Conservation (phyloP, 2,113 vertebrate species). For the Potamarius usumacintae region DNA sequence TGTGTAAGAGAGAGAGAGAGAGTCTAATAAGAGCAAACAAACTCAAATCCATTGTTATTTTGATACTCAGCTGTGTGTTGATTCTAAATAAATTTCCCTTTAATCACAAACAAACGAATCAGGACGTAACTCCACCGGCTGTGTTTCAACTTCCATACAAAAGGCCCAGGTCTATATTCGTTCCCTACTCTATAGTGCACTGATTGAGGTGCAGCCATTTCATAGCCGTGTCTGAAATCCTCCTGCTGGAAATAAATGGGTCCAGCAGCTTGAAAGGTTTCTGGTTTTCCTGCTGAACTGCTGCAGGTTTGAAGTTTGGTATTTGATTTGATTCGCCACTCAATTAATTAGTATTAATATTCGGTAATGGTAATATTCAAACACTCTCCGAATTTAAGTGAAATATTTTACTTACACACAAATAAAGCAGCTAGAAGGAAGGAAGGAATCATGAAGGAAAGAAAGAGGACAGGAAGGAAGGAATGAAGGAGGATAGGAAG, state of each 20-base stretch:
- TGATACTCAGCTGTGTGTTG: not conserved
- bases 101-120: not conserved
- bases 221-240: not conserved
- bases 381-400: not conserved
- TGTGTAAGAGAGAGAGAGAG: too few relatives aligned
- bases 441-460: not conserved
- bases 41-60: not conserved
- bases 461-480: not conserved
- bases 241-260: not conserved
- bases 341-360: not conserved
- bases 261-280: not conserved
- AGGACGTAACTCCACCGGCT: not conserved
- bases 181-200: not conserved
- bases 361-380: not conserved
- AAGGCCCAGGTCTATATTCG: too few relatives aligned
- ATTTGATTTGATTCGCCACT: not conserved
- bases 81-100: not conserved
- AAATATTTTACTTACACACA: not conserved
- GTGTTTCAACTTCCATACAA: not conserved
- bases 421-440: not conserved
- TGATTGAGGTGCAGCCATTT: not conserved
- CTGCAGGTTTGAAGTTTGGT: not conserved
- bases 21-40: not conserved
- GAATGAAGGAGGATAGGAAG: not conserved
- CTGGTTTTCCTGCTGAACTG: not conserved